phyloP scores from a whole-genome alignment of 2,113 vertebrate genomes.

The Ammodytes dubius region DNA sequence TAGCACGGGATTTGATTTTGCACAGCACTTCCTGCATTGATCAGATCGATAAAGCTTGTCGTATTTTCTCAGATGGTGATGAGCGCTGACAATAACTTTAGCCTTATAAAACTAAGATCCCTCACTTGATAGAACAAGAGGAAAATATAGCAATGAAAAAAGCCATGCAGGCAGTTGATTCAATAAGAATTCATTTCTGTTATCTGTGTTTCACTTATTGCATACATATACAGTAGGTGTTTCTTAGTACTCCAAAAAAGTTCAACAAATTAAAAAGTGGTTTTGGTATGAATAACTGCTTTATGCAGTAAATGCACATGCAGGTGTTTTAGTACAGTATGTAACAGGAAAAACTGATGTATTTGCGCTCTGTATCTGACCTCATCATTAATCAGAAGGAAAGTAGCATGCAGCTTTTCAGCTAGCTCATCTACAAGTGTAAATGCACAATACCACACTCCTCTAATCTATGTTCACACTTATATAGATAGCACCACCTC shows the following conservation, averaged over 20 bases:
- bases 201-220: slow-evolving; percentile 1
- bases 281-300: background rate
- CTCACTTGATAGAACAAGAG: slow-evolving; percentile 13
- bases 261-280: background rate
- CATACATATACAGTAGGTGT: background rate
- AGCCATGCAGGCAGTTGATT: background rate
- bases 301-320: background rate
- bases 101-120: slow-evolving; percentile 1
- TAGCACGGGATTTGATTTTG: slow-evolving; percentile 13
- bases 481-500: background rate
- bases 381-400: background rate
- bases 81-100: slow-evolving; percentile 16
- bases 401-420: background rate
- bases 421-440: background rate
- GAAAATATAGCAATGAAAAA: background rate
- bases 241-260: background rate
- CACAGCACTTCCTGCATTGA: slow-evolving; percentile 26
- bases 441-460: background rate
- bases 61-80: slow-evolving; percentile 18
- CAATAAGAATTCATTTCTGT: slow-evolving; percentile 22
- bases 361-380: background rate
- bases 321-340: background rate
- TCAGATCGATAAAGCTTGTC: slow-evolving; percentile 11
- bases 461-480: background rate
- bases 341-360: background rate